A percentile compares a stretch with the other conserved stretches of the same genome.
phyloP scores from a whole-genome alignment of 2,888 invertebrate species.

The Watsonalla binaria region DNA sequence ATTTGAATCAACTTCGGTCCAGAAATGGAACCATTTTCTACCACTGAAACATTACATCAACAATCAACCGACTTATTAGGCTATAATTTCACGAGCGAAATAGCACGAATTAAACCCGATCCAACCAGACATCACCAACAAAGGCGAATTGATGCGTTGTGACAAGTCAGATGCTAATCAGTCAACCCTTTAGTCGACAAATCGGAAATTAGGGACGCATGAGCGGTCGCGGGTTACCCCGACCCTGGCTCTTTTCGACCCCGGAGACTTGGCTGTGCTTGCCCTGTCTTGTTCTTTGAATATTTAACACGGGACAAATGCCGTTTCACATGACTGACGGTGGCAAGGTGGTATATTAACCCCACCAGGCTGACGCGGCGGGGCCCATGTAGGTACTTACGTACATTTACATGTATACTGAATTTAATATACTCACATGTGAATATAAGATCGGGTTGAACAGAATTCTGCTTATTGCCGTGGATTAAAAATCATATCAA shows the following conservation, averaged over 20 bases:
- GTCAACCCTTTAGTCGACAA: conserved; percentile 75
- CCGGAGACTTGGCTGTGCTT: conserved; percentile 41
- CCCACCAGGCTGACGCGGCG: too few relatives aligned
- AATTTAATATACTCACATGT: too few relatives aligned
- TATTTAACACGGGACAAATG: conserved; percentile 67
- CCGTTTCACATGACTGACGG: conserved; percentile 42
- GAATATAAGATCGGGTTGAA: too few relatives aligned
- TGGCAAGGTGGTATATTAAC: conserved; percentile 1
- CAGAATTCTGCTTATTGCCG: too few relatives aligned
- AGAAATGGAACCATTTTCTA: too few relatives aligned
- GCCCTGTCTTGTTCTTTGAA: conserved; percentile 70
- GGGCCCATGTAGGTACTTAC: not conserved
- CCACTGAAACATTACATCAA: conserved; percentile 3
- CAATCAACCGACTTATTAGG: not conserved
- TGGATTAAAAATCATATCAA: too few relatives aligned
- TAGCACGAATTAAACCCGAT: conserved; percentile 37
- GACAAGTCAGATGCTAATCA: conserved; percentile 77
- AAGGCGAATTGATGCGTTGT: conserved; percentile 56
- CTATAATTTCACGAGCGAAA: conserved; percentile 39
- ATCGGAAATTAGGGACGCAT: conserved; percentile 77
- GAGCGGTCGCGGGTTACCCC: conserved; percentile 71
- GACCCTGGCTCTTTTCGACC: conserved; percentile 51
- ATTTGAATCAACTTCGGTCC: too few relatives aligned
- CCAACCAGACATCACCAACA: conserved; percentile 45
- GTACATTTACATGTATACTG: not conserved